Base-by-base conservation (phyloP, 1,140 invertebrate species). In the Agrypnia vestita region DNA sequence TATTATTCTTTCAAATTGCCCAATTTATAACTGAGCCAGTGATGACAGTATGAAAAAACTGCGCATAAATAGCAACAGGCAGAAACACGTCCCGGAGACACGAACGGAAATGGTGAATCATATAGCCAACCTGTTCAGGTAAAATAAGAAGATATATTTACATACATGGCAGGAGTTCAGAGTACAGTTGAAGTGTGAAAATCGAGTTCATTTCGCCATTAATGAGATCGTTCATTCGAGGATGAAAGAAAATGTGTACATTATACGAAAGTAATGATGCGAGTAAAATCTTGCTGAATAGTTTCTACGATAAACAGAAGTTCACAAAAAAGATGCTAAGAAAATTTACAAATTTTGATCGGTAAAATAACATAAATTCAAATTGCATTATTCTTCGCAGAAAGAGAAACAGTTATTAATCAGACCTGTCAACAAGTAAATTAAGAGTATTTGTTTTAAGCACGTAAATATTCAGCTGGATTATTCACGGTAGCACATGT, bases 371-470 rank as follows among this genome's bases (percentile, higher is more conserved):
- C n/a, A 56, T 7, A 1, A n/a, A 15, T 56, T 56, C 4, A 56
- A 56, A 17, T n/a, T n/a, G 17, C n/a, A 56, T 4, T 6, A 15
- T 8, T 13, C 49, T 56, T 56, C 10, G 17, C n/a, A n/a, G 53
- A 17, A 8, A 6, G 17, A n/a, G 53, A n/a, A 6, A 62, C 59
- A 62, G 47, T 61, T 62, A 79, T 79, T 79, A 73, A 79, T 79
- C 78, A 79, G 21, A 73, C 55, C 51, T 62, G 69, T 73, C 78
- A 79, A 73, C 78, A 73, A 61, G n/a, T 59, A 72, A 72, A 79
- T 79, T 59, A 53, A 79, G 73, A 79, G 46, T 17, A 49, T 69
- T 69, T 35, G 17, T 12, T 9, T 8, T 62, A 62, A 62, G 10
- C 7, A 62, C 25, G 19, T 19, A 17, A 62, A 17, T 62, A 62